A percentile compares a stretch with the other conserved stretches of the same genome.
phyloP scores from a whole-genome alignment of 1,140 invertebrate species.

The Rhyzopertha dominica region DNA sequence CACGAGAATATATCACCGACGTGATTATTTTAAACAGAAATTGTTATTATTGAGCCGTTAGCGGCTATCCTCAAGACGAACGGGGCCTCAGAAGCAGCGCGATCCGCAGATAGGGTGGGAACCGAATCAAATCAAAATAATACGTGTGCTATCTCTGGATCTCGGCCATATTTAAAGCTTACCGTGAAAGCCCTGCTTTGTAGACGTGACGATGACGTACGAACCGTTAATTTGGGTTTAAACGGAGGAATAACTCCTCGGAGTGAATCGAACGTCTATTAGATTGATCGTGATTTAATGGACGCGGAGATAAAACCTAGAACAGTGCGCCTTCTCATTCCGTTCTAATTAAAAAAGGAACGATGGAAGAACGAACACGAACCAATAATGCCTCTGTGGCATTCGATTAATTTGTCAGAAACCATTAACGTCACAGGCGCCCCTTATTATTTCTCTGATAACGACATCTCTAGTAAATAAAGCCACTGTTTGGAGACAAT shows the following conservation, averaged over 20 bases:
- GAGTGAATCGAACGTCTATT: not conserved
- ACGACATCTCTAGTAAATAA: too few relatives aligned
- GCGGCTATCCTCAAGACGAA: too few relatives aligned
- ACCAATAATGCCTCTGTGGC: constrained; percentile 11
- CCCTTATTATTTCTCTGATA: constrained; percentile 15
- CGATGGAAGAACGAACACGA: constrained; percentile 8
- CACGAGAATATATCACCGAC: too few relatives aligned
- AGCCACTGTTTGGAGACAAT: too few relatives aligned
- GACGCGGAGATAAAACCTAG: not conserved
- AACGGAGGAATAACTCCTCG: not conserved
- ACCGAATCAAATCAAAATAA: constrained; percentile 15
- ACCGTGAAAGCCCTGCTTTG: constrained; percentile 14
- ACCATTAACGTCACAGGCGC: constrained; percentile 13
- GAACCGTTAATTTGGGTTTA: constrained; percentile 5
- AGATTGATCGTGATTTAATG: not conserved
- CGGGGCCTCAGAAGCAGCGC: too few relatives aligned
- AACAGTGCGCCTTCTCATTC: not conserved
- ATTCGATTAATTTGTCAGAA: constrained; percentile 22
- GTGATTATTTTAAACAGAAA: too few relatives aligned
- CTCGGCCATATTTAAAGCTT: constrained; percentile 18
- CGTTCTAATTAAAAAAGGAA: not conserved
- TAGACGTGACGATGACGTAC: constrained; percentile 14
- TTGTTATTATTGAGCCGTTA: too few relatives aligned
- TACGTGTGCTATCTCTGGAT: constrained; percentile 11
- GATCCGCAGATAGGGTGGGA: constrained; percentile 12